Evolutionary conservation across 2,888 invertebrate species (phyloP), one percentile per base, ranked within the genome.

Genomic region (Oligia latruncula): DNA sequence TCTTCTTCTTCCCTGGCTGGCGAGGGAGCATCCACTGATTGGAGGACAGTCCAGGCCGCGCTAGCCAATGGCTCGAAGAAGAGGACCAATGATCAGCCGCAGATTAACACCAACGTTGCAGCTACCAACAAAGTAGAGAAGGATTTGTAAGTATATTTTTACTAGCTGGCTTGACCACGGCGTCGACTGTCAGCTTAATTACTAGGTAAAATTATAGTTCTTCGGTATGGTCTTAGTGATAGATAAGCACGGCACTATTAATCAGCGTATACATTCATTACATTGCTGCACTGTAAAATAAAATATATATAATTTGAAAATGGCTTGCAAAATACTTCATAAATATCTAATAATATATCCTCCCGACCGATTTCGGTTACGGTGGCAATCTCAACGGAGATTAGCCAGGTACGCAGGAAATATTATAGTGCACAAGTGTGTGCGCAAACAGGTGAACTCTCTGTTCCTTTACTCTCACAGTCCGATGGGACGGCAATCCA

Each of bases 21-120:
- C 0, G 83, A 77, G 8, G 77, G 65, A 0, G 20, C 82, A 11
- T 70, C 89, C 3, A 77, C 43, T 65, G 77, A 83, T 4, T 85
- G 86, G 85, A 81, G 84, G 62, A 49, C 35, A 20, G 70, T 4
- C 13, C 40, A 83, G 23, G 55, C 75, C 2, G 72, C 66, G 0
- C 65, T 70, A 17, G 60, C 43, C n/a, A 91, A 89, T 71, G 92
- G 90, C 0, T 87, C 87, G 1, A 91, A 88, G 9, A 97, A 96
- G 87, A 92, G 96, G 84, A 95, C 93, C 13, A 96, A 97, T 74
- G 95, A 96, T 66, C 95, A 96, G 90, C 96, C 96, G 0, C 97
- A 96, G 89, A 92, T 95, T 1, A 96, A 96, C 80, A 94, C 92
- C 0, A 89, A 92, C 11, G 92, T 92, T 2, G 90, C 88, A 15